phyloP scores from a whole-genome alignment of 2,888 invertebrate genomes.

The Caenorhabditis virilis region DNA sequence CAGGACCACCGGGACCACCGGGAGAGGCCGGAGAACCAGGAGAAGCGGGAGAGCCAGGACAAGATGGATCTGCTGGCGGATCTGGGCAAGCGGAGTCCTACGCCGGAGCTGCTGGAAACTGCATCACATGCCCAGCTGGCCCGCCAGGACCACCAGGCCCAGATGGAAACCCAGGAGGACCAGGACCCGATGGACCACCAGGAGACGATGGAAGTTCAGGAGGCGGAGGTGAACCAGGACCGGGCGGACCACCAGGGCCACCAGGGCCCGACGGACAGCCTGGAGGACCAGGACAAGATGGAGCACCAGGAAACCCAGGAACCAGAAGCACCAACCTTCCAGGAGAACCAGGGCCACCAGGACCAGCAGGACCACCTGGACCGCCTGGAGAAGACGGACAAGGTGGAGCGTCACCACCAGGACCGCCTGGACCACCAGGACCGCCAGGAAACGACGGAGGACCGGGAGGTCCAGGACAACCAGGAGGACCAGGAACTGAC shows the following conservation, averaged over 20 bases:
- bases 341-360: conserved; percentile 33
- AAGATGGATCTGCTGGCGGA: conserved; percentile 26
- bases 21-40: conserved; percentile 38
- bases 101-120: conserved; percentile 7
- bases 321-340: conserved; percentile 12
- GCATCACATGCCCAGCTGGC: conserved; percentile 40
- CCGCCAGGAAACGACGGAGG: conserved; percentile 35
- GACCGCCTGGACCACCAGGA: conserved; percentile 53
- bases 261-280: conserved; percentile 37
- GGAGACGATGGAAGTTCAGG: conserved; percentile 34
- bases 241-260: conserved; percentile 36
- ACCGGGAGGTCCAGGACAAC: conserved; percentile 23
- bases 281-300: conserved; percentile 33
- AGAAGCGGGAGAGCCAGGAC: conserved; percentile 26
- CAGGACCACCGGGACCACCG: conserved; percentile 55
- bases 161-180: conserved; percentile 29
- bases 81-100: conserved; percentile 25
- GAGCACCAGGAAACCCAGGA: conserved; percentile 32
- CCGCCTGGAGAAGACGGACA: conserved; percentile 24
- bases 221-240: conserved; percentile 20
- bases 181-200: conserved; percentile 29
- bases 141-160: conserved; percentile 42
- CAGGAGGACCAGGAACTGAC: conserved; percentile 29
- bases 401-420: conserved; percentile 35
- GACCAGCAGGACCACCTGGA: conserved; percentile 38